Conservation (phyloP, 2,888 invertebrate species). For the Cryptocheilus praepositus region DNA sequence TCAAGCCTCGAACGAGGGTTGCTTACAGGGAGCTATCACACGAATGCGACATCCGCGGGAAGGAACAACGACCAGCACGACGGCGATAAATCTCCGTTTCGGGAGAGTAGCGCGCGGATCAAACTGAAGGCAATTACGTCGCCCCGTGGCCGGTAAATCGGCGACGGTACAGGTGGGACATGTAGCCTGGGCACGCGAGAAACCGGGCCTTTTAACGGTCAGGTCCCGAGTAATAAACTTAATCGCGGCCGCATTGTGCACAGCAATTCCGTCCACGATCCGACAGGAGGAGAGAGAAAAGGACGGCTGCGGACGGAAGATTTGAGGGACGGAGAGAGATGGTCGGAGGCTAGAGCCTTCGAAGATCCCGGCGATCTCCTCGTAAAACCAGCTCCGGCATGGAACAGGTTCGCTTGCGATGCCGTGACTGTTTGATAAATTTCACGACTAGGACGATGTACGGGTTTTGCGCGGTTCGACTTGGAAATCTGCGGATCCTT, state of each 20-base stretch:
- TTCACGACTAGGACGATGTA: too few species aligned
- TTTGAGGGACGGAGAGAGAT: slow-evolving; percentile 6
- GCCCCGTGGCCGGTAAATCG: slow-evolving; percentile 39
- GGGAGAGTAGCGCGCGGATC: slow-evolving; percentile 38
- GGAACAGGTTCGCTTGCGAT: too few species aligned
- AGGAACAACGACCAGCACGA: too few species aligned
- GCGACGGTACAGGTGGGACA: slow-evolving; percentile 40
- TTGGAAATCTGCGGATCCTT: too few species aligned
- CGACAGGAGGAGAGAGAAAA: slow-evolving; percentile 2
- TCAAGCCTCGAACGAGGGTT: too few species aligned
- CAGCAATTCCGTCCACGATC: slow-evolving; percentile 30
- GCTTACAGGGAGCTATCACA: too few species aligned
- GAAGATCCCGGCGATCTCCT: not conserved
- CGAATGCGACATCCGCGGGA: too few species aligned
- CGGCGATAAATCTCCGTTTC: slow-evolving; percentile 54
- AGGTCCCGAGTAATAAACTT: slow-evolving; percentile 48
- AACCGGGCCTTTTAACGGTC: slow-evolving; percentile 44
- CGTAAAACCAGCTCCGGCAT: slow-evolving; percentile 2
- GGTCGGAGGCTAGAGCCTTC: slow-evolving; percentile 30
- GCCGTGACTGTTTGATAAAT: too few species aligned
- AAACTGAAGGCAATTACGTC: slow-evolving; percentile 56
- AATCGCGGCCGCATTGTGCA: slow-evolving; percentile 40
- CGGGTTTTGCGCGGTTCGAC: too few species aligned
- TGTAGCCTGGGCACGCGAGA: slow-evolving; percentile 9
- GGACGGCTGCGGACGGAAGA: slow-evolving; percentile 7